phyloP scores from a whole-genome alignment of 2,888 invertebrate species.

The Sesia bembeciformis region DNA sequence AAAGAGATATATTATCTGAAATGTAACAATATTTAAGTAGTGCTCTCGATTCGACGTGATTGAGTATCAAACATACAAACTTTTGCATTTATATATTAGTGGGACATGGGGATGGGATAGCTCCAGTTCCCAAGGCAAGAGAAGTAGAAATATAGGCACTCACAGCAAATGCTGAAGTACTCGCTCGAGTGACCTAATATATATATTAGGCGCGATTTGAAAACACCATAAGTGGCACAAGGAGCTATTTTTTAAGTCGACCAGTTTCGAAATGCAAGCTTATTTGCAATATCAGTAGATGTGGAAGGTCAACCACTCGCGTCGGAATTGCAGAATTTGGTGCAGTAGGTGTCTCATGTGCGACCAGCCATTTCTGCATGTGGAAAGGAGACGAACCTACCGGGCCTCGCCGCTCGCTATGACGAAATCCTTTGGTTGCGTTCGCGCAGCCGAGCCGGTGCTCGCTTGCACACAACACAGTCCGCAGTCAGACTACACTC shows the following conservation, averaged over 20 bases:
- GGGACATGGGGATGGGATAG: too few relatives aligned
- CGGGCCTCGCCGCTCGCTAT: slow-evolving; percentile 36
- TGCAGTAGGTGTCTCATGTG: slow-evolving; percentile 23
- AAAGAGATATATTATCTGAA: too few relatives aligned
- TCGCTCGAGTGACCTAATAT: too few relatives aligned
- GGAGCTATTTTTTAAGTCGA: slow-evolving; percentile 36
- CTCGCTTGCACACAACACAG: slow-evolving; percentile 34
- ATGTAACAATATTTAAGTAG: too few relatives aligned
- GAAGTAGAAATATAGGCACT: too few relatives aligned
- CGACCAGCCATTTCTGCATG: slow-evolving; percentile 12
- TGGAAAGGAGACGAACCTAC: slow-evolving; percentile 37
- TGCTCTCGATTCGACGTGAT: too few relatives aligned
- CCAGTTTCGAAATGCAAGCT: slow-evolving; percentile 56
- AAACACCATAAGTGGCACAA: slow-evolving; percentile 29
- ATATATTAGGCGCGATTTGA: too few relatives aligned
- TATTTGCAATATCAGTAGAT: slow-evolving; percentile 63
- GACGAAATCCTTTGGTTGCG: slow-evolving; percentile 60
- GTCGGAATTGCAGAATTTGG: slow-evolving; percentile 31
- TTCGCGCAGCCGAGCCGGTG: slow-evolving; percentile 34
- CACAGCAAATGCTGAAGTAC: too few relatives aligned
- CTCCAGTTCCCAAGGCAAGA: too few relatives aligned
- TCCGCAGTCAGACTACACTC: slow-evolving; percentile 35
- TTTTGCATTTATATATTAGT: too few relatives aligned
- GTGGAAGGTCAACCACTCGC: slow-evolving; percentile 61
- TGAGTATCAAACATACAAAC: too few relatives aligned